Evolutionary conservation across 2,113 vertebrate species (phyloP).

Genomic region (Tragelaphus imberbis): DNA sequence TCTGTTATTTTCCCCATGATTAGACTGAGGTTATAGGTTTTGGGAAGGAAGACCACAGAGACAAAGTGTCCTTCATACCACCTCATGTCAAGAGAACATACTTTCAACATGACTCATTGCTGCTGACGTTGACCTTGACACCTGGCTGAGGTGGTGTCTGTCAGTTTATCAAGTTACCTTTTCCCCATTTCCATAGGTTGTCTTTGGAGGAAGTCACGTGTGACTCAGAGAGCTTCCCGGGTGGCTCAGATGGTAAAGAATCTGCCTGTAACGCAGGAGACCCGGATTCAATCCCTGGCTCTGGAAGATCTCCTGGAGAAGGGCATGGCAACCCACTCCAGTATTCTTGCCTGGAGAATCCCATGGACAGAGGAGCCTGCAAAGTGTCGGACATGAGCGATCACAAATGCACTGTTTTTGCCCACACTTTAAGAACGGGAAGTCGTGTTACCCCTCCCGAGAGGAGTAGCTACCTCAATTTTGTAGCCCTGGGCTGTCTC

Average conservation of each 20-base stretch:
- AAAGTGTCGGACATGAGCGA: accelerated
- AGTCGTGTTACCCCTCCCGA: neutral
- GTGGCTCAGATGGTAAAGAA: neutral
- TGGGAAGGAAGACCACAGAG: neutral
- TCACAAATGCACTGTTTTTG: neutral
- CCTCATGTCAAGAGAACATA: neutral
- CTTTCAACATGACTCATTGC: accelerated
- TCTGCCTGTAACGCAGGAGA: neutral
- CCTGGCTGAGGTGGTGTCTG: neutral
- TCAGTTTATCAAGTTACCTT: neutral
- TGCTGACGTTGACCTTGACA: neutral
- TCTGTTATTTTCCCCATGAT: neutral
- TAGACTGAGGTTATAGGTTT: neutral
- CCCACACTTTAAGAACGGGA: neutral
- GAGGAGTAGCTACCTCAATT: neutral
- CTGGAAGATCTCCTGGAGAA: neutral
- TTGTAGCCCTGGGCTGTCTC: neutral
- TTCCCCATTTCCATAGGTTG: neutral
- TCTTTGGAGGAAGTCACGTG: neutral
- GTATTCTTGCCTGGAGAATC: neutral
- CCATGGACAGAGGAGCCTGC: neutral
- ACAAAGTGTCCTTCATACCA: neutral
- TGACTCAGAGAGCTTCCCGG: neutral
- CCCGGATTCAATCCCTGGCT: neutral
- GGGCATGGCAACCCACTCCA: neutral